Evolutionary conservation across 1,140 invertebrate species (phyloP).

Genomic region (Probaryconus sp.): DNA sequence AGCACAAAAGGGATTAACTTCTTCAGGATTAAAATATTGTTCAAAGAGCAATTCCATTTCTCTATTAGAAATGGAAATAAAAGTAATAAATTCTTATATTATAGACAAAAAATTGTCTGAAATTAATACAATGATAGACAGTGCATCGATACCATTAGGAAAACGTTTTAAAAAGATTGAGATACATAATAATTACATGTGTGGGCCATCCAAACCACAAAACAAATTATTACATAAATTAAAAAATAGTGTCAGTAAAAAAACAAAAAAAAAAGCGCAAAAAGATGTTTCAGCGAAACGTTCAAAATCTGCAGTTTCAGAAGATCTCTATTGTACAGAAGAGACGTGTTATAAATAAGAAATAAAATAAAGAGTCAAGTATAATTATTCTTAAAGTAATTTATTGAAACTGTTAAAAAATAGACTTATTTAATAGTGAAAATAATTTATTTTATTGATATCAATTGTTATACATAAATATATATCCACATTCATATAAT

Average conservation of each 20-base stretch:
- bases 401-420: no score
- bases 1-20: no score
- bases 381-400: no score
- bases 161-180: conserved; percentile 14
- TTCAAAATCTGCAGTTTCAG: neutral
- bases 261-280: neutral
- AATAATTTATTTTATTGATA: conserved; percentile 11
- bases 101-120: neutral
- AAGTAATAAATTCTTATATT: conserved; percentile 4
- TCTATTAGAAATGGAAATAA: conserved; percentile 37
- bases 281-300: neutral
- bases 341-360: neutral
- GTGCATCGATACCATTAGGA: neutral
- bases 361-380: no score
- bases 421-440: neutral
- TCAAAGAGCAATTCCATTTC: conserved; percentile 9
- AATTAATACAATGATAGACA: neutral
- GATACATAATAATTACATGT: conserved; percentile 35
- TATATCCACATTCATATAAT: conserved; percentile 1
- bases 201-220: conserved; percentile 1
- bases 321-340: conserved; percentile 1
- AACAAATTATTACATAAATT: neutral
- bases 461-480: conserved; percentile 14
- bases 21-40: neutral
- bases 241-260: neutral